Evolutionary conservation across 1,140 invertebrate genomes (phyloP), one percentile per base, ranked within the genome.

Genomic region (Zaprionus africanus): DNA sequence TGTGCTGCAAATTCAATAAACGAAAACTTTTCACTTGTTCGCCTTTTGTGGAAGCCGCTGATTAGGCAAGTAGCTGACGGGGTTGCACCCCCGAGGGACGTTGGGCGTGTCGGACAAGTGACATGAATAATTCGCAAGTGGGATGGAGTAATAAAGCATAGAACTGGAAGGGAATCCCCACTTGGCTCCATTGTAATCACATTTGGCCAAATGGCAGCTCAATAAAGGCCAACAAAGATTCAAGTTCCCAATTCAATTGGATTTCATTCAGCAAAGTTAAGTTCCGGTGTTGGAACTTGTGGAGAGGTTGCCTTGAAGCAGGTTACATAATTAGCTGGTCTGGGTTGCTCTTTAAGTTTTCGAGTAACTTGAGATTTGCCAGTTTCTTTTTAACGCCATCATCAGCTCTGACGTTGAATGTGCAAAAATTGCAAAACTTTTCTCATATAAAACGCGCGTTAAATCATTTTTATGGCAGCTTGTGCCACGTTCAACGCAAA

Each of bases 381-480:
- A n/a, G 38, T 41, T n/a, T 41, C 38, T 54, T 22, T 70, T 43
- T 38, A 38, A 38, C 13, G 7, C 70, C 67, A 76, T 60, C n/a
- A 57, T 54, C 66, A 58, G 53, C 58, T 13, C 38, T 53, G 28
- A 70, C 72, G 49, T 69, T 69, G 31, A 76, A 70, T 64, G 73
- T 19, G 74, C 74, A 72, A 71, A 65, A 76, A 76, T 76, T 76
- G 68, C 74, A 61, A 76, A 76, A 76, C 68, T 76, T 76, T 76
- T 72, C 74, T 72, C 68, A 76, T 76, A 76, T 76, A 76, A 76
- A 76, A 66, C 60, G 74, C 68, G 71, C 66, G 66, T 76, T 76
- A 76, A 72, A 76, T 76, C 74, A 76, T 76, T 72, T 76, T 76
- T 72, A 76, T 76, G 74, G 68, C 68, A 76, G 57, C 22, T 24